phyloP scores from a whole-genome alignment of 2,113 vertebrate genomes.

The Larimichthys polyactis region DNA sequence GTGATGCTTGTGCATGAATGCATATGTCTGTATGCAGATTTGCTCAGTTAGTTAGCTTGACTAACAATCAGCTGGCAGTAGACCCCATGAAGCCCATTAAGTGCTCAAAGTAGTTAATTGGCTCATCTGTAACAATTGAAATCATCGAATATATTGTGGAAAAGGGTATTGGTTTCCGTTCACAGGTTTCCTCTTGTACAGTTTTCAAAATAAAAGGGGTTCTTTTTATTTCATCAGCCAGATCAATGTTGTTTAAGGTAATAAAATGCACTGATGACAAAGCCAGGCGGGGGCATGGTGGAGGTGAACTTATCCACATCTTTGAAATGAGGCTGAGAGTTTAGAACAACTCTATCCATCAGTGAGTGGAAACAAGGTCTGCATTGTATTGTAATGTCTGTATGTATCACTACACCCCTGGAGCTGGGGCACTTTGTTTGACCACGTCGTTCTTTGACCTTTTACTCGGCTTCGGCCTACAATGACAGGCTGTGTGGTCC shows the following conservation, averaged over 20 bases:
- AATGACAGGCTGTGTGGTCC: neutral
- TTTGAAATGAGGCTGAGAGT: no score
- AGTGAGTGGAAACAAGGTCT: no score
- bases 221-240: conserved; percentile 8
- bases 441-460: neutral
- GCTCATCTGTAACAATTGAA: neutral
- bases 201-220: neutral
- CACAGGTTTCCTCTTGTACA: neutral
- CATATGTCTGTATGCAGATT: conserved; percentile 35
- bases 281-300: neutral
- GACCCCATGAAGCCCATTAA: neutral
- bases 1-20: conserved; percentile 70
- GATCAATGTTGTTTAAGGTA: neutral
- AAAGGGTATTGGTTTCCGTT: conserved; percentile 6
- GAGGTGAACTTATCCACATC: no score
- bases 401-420: no score
- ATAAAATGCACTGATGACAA: neutral
- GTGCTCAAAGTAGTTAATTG: neutral
- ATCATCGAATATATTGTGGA: neutral
- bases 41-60: conserved; percentile 14
- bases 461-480: neutral
- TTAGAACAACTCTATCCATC: no score
- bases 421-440: neutral
- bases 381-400: no score
- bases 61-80: conserved; percentile 15